phyloP scores from a whole-genome alignment of 2,113 vertebrate genomes.

The Eira barbara region DNA sequence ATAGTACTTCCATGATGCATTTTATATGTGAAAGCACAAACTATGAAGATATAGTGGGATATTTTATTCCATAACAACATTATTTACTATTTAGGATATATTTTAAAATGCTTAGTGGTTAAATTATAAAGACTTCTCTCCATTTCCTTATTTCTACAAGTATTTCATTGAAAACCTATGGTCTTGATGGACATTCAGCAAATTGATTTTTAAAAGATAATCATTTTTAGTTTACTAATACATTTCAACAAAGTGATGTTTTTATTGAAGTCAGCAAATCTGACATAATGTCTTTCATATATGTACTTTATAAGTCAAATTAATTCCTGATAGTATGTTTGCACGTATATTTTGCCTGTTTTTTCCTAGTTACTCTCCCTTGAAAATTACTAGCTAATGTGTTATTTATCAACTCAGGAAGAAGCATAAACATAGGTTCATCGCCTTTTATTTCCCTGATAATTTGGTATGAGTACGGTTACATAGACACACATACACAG shows the following conservation, averaged over 20 bases:
- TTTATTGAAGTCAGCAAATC: background rate
- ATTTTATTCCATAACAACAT: background rate
- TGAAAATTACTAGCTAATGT: constrained; percentile 58
- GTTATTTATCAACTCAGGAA: constrained; percentile 36
- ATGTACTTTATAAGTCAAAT: background rate
- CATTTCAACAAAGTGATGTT: constrained; percentile 17
- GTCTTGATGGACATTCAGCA: background rate
- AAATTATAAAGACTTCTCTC: background rate
- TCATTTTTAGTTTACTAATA: background rate
- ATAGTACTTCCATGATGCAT: background rate
- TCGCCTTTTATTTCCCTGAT: constrained; percentile 28
- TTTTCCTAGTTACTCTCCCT: constrained; percentile 33
- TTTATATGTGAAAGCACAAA: background rate
- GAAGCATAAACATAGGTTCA: constrained; percentile 51
- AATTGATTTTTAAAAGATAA: background rate
- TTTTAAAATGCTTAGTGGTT: background rate
- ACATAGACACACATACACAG: background rate
- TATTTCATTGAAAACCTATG: background rate
- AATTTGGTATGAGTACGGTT: constrained; percentile 49
- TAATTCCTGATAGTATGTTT: background rate
- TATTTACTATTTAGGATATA: background rate
- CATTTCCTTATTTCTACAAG: background rate
- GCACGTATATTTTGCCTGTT: constrained; percentile 11
- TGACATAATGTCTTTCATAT: background rate
- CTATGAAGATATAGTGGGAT: background rate